Evolutionary conservation across 1,140 invertebrate genomes (phyloP).

Genomic region (Microplitis mediator): DNA sequence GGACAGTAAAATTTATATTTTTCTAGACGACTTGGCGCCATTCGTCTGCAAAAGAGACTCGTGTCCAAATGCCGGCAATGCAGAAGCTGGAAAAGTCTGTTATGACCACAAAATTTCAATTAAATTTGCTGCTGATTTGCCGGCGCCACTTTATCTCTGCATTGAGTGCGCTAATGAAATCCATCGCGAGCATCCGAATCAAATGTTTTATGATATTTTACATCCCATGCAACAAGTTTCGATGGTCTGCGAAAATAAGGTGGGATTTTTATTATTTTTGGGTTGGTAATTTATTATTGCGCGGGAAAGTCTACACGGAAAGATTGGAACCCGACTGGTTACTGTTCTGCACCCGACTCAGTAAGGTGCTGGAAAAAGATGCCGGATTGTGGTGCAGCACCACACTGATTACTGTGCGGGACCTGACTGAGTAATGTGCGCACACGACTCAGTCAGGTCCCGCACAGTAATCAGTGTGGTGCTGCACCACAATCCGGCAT

Average conservation of each 20-base stretch:
- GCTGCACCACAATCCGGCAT: no score
- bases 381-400: no score
- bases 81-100: constrained; percentile 90
- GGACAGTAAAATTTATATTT: constrained; percentile 5
- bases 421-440: no score
- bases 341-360: no score
- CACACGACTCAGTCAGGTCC: no score
- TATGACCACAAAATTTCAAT: constrained; percentile 87
- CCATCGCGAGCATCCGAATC: constrained; percentile 79
- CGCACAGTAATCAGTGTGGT: no score
- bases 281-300: no score
- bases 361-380: no score
- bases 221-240: constrained; percentile 94
- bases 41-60: constrained; percentile 85
- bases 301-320: no score
- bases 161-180: constrained; percentile 96
- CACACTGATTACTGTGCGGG: no score
- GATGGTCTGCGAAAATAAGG: constrained; percentile 96
- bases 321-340: no score
- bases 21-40: constrained; percentile 72
- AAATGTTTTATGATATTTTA: constrained; percentile 88
- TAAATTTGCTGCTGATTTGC: constrained; percentile 80
- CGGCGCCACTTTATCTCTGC: constrained; percentile 94
- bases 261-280: constrained; percentile 53
- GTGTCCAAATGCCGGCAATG: constrained; percentile 81